Evolutionary conservation across 2,797 vertebrate genomes (phyloP), one percentile per base, ranked within the genome.

Genomic region (Rhodeus uyekii): DNA sequence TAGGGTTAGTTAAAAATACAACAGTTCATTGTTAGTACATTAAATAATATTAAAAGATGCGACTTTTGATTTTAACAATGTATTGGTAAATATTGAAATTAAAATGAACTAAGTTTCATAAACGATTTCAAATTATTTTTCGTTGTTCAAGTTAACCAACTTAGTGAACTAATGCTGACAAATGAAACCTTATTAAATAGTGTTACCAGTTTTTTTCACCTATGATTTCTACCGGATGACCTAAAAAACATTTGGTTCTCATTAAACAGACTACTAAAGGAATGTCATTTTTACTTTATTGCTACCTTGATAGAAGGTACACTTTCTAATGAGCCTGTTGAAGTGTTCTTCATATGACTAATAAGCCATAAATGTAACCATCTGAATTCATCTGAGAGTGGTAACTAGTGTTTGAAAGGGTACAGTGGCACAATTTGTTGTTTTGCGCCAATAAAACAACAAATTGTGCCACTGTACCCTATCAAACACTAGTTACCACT

Each of bases 341-440:
- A 61, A 46, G 39, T 44, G 55, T 63, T 76, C 39, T 44, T 63
- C 6, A 61, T 61, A 76, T 29, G 73, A 76, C 36, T 60, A 61
- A 42, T 29, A n/a, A 76, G 29, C 18, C 16, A 34, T 55, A 32
- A 58, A 44, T n/a, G 12, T 29, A 58, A 29, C 34, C 9, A 7
- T 76, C 12, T 42, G 12, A 79, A 69, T 32, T 68, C 64, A 58
- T 18, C 13, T 0, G 78, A 71, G 50, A 46, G 19, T 12, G 27
- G 34, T 42, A 58, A 39, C 0, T 16, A 24, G 5, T 18, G 18
- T 46, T 60, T 34, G 3, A 71, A 22, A 8, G 32, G 22, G 39
- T 77, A 36, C 46, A 78, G 14, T 78, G 61, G 53, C 63, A 78
- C 53, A 24, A n/a, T 44, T 42, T 58, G 50, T 78, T 68, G 34